Evolutionary conservation across 2,888 invertebrate species (phyloP), one percentile per base, ranked within the genome.

Genomic region (Oxycera nigricornis): DNA sequence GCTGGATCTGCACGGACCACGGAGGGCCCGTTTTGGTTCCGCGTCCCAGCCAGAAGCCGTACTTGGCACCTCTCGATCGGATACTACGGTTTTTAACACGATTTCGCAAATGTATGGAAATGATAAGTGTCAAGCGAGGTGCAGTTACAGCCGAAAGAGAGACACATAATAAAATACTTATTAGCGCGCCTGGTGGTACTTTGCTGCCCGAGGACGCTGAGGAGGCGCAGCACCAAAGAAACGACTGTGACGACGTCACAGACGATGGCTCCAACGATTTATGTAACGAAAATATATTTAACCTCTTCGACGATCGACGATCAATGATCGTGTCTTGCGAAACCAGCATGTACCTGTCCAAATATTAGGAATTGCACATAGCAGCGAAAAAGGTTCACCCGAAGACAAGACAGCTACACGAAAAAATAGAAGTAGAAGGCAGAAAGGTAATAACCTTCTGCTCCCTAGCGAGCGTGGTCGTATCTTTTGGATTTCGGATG

Each of bases 371-470:
- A 70, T 70, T 52, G 70, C 26, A 30, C 35, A 52, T 28, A 46
- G 30, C 26, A 35, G 7, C 28, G 14, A 62, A 62, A 62, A 26
- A 59, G 30, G 30, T 41, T 65, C 55, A 2, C 17, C 31, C 7
- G 22, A 28, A 68, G 46, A 46, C 46, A 46, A 46, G 46, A 46
- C 46, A 55, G 57, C 41, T 24, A 46, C 30, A 39, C 28, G 59
- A 72, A 72, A 28, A 14, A 55, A 75, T 75, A 72, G 52, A 72
- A 74, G 72, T 46, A 72, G 55, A 55, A 20, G 24, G 70, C 50
- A 62, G 59, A 41, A 73, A 73, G 75, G 73, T 74, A 74, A 74
- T 41, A 39, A 75, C 75, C 76, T 75, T 76, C 57, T 76, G 72
- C 73, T 70, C 73, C 74, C 73, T 72, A 76, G 46, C 4, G 35